phyloP scores from a whole-genome alignment of 2,113 vertebrate species.

The Bettongia penicillata region DNA sequence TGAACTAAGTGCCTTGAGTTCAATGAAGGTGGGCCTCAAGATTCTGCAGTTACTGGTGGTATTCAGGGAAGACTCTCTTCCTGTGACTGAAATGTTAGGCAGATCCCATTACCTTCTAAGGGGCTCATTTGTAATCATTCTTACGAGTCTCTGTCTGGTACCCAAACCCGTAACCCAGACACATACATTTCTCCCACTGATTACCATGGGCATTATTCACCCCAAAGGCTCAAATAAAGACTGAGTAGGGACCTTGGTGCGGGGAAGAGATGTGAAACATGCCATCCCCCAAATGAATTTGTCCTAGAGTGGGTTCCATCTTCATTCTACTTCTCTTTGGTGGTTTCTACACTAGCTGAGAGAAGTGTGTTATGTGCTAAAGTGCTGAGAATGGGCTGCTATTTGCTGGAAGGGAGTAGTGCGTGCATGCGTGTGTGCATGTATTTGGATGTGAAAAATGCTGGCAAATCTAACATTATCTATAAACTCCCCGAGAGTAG shows the following conservation, averaged over 20 bases:
- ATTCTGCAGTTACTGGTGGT: constrained; percentile 16
- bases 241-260: constrained; percentile 43
- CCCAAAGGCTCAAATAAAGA: constrained; percentile 68
- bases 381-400: neutral
- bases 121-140: constrained; percentile 24
- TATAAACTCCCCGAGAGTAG: neutral
- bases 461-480: neutral
- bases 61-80: constrained; percentile 34
- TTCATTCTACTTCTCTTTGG: constrained; percentile 66
- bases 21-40: neutral
- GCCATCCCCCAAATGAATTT: constrained; percentile 43
- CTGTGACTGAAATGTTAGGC: constrained; percentile 16
- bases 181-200: constrained; percentile 52
- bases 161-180: constrained; percentile 36
- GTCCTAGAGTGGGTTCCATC: constrained; percentile 47
- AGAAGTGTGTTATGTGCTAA: neutral
- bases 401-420: neutral
- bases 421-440: neutral
- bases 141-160: constrained; percentile 44
- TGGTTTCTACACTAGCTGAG: constrained; percentile 37
- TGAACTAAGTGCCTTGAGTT: neutral
- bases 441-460: neutral
- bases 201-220: constrained; percentile 63
- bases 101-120: constrained; percentile 35
- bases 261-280: constrained; percentile 68